Conservation (phyloP, 2,888 invertebrate species). For the Thecocarcelia acutangulata region DNA sequence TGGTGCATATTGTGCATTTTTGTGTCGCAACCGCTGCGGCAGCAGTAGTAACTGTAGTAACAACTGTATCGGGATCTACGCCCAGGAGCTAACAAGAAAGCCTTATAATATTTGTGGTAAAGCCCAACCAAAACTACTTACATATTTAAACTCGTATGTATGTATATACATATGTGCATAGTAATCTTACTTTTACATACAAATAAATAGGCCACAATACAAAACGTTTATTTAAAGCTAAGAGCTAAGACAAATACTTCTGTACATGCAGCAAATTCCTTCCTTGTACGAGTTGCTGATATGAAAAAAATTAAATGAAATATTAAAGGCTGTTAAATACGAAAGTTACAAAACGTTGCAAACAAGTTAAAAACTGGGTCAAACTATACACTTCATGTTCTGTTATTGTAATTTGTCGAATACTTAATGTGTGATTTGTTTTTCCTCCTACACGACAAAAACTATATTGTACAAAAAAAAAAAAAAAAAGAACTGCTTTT, state of each 20-base stretch:
- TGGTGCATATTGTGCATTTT: conserved; percentile 23
- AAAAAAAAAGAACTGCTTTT: conserved; percentile 38
- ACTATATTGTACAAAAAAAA: conserved; percentile 11
- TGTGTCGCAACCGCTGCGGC: neutral
- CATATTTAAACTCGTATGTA: no score
- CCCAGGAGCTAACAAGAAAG: conserved; percentile 58
- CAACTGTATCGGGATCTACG: conserved; percentile 51
- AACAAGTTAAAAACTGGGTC: conserved; percentile 59
- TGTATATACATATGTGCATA: no score
- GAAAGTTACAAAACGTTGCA: conserved; percentile 28
- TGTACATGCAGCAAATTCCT: conserved; percentile 15
- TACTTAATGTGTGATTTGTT: conserved; percentile 31
- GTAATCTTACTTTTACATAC: conserved; percentile 8
- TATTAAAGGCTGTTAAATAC: conserved; percentile 49
- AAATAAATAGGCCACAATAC: conserved; percentile 46
- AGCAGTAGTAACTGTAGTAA: conserved; percentile 18
- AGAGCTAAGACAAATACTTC: conserved; percentile 8
- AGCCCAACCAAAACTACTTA: conserved; percentile 16
- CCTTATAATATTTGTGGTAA: conserved; percentile 57
- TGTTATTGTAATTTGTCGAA: conserved; percentile 38
- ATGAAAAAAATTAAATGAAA: conserved; percentile 32
- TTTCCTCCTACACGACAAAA: conserved; percentile 12
- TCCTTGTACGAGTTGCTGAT: conserved; percentile 21
- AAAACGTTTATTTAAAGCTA: conserved; percentile 36
- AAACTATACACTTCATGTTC: conserved; percentile 54